Evolutionary conservation across 2,113 vertebrate species (phyloP).

Genomic region (Propithecus coquereli): DNA sequence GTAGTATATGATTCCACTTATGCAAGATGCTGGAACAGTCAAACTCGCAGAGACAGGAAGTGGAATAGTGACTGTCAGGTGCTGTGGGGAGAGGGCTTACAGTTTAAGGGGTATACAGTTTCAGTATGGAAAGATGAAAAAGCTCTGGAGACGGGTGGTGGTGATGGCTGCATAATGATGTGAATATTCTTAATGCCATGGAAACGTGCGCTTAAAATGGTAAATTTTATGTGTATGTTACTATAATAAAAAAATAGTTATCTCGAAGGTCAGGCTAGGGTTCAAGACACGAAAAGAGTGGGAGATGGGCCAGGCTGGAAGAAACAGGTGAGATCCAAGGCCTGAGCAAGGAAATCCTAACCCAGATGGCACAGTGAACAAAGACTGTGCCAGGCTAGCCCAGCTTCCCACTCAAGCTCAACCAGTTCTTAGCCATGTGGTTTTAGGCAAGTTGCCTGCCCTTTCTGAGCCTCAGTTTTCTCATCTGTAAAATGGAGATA

Average conservation of each 20-base stretch:
- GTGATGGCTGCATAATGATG: not conserved
- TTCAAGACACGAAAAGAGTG: not conserved
- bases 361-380: not conserved
- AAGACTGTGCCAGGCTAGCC: not conserved
- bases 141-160: not conserved
- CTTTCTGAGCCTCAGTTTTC: not conserved
- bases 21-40: fast-evolving
- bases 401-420: not conserved
- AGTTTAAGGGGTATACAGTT: not conserved
- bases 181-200: not conserved
- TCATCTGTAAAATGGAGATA: not conserved
- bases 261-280: not conserved
- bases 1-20: not conserved
- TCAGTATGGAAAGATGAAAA: not conserved
- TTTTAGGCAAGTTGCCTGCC: not conserved
- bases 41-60: not conserved
- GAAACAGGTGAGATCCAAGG: not conserved
- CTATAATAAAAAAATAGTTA: not conserved
- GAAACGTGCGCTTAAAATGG: not conserved
- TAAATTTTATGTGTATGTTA: not conserved
- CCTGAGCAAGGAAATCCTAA: not conserved
- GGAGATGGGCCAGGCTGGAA: not conserved
- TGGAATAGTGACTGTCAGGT: fast-evolving
- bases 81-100: not conserved
- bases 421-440: too few relatives aligned